Evolutionary conservation across 2,797 vertebrate genomes (phyloP).

Genomic region (Girardinus metallicus): DNA sequence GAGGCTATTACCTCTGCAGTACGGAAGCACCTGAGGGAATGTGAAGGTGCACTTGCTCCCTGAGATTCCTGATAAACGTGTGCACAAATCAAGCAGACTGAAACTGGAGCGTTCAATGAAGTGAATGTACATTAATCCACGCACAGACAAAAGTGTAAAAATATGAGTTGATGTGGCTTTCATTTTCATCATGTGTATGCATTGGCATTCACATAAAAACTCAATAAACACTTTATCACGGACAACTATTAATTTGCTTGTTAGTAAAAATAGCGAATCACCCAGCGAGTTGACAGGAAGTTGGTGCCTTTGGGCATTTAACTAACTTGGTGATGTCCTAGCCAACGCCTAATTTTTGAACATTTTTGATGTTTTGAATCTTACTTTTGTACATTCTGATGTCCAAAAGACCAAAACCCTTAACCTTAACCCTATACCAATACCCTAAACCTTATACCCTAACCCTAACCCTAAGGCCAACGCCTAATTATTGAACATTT

Average conservation of each 20-base stretch:
- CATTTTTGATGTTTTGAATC: no score
- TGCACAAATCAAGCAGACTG: conserved; percentile 18
- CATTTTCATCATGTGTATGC: neutral
- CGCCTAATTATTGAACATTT: no score
- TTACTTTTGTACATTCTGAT: no score
- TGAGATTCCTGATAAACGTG: conserved; percentile 40
- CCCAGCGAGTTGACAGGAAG: neutral
- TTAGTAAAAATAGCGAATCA: neutral
- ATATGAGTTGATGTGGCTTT: neutral
- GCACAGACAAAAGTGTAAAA: neutral
- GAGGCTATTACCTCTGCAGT: conserved; percentile 26
- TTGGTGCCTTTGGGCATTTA: neutral
- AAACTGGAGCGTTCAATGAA: conserved; percentile 16
- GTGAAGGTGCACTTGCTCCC: conserved; percentile 53
- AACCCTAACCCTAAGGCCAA: no score
- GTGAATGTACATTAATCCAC: neutral
- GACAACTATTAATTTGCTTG: neutral
- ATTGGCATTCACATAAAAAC: neutral
- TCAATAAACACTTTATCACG: neutral
- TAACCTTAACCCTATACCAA: no score
- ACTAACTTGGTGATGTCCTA: neutral
- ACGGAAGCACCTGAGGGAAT: conserved; percentile 32
- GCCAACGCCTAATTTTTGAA: no score
- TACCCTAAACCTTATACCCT: no score
- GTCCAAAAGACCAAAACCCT: no score